A percentile compares a stretch with the other conserved stretches of the same genome.
These are phyloP conservation scores for Lymantria dispar DNA, from an alignment of 2,888 invertebrate genomes.

Conservation along the genomic window DNA sequence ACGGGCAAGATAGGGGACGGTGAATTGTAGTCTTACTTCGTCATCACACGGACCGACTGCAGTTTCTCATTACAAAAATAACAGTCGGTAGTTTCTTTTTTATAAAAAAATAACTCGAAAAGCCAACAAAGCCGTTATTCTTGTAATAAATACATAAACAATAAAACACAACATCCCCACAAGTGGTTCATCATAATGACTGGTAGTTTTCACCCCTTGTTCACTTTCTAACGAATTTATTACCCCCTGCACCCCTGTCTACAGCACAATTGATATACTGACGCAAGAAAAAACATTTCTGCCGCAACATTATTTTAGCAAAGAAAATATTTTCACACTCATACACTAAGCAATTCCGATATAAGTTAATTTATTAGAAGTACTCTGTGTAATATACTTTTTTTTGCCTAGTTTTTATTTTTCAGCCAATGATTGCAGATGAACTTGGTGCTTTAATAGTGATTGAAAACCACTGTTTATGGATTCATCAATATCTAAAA, in stretches of 20 bases:
- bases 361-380: too few species aligned
- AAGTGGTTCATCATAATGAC: slow-evolving; percentile 45
- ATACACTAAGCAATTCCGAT: background rate
- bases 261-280: slow-evolving; percentile 25
- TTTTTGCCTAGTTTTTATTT: too few species aligned
- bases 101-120: background rate
- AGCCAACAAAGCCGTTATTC: background rate
- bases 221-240: slow-evolving; percentile 51
- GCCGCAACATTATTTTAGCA: background rate
- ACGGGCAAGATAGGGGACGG: too few species aligned
- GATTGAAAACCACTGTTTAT: too few species aligned
- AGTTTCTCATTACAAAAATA: too few species aligned
- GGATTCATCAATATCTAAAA: too few species aligned
- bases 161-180: slow-evolving; percentile 14
- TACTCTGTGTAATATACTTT: too few species aligned
- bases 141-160: slow-evolving; percentile 24
- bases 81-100: too few species aligned
- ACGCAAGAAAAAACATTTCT: slow-evolving; percentile 18
- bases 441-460: too few species aligned
- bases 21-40: too few species aligned
- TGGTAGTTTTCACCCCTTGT: slow-evolving; percentile 59
- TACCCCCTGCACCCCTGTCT: slow-evolving; percentile 28
- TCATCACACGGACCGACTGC: too few species aligned
- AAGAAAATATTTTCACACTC: background rate
- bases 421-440: too few species aligned